These are phyloP conservation scores for Gymnocheta viridis DNA, from an alignment of 2,888 invertebrate species.

Conservation along the genomic window DNA sequence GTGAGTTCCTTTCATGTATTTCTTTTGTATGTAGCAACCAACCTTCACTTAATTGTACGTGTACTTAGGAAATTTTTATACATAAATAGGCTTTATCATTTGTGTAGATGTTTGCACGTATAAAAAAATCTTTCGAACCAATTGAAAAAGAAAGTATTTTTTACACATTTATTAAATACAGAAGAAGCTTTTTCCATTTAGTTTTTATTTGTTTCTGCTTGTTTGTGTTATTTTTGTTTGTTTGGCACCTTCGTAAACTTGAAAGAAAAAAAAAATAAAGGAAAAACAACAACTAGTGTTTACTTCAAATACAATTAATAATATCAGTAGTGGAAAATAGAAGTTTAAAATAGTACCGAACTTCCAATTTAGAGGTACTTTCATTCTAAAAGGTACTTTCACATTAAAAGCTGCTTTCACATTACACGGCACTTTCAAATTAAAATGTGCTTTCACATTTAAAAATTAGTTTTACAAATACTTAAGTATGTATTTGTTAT, in stretches of 20 bases:
- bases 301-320: neutral
- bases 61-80: constrained; percentile 10
- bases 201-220: constrained; percentile 14
- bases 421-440: too few species aligned
- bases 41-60: constrained; percentile 14
- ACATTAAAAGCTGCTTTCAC: too few species aligned
- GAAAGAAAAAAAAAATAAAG: constrained; percentile 1
- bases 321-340: neutral
- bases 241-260: constrained; percentile 21
- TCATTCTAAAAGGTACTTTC: too few species aligned
- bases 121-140: constrained; percentile 44
- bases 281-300: neutral
- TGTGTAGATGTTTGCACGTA: constrained; percentile 35
- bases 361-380: neutral
- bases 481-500: too few species aligned
- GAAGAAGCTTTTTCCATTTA: constrained; percentile 11
- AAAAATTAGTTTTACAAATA: too few species aligned
- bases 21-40: too few species aligned
- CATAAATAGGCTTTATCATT: constrained; percentile 27
- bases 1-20: too few species aligned
- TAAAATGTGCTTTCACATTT: too few species aligned
- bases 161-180: constrained; percentile 52
- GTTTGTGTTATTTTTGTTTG: constrained; percentile 6
- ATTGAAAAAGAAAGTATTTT: constrained; percentile 67
- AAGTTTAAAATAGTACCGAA: neutral